Evolutionary conservation across 2,113 vertebrate genomes (phyloP).

Genomic region (Cyphotilapia sp.): DNA sequence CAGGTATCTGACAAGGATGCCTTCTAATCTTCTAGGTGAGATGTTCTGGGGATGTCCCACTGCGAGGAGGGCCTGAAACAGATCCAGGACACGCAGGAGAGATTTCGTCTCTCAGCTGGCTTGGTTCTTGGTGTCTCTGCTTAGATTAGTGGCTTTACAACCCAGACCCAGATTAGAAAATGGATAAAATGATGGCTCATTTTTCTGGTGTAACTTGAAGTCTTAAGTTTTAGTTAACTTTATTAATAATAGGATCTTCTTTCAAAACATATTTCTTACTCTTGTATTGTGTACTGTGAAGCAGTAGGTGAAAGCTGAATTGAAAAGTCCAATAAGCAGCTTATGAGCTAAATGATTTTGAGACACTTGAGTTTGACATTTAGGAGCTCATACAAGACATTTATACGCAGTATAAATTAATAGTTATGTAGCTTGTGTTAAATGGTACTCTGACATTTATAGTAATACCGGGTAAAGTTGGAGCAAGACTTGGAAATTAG

Average conservation of each 20-base stretch:
- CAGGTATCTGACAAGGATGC: background rate
- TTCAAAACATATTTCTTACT: background rate
- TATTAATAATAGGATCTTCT: background rate
- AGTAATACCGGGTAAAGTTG: background rate
- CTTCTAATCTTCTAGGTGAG: background rate
- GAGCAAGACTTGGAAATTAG: background rate
- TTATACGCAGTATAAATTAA: conserved; percentile 6
- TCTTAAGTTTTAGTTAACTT: background rate
- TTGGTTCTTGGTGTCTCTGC: background rate
- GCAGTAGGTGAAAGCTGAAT: background rate
- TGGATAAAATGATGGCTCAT: background rate
- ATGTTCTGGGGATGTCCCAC: background rate
- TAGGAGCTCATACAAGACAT: conserved; percentile 12
- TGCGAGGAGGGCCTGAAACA: background rate
- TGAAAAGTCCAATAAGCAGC: conserved; percentile 8
- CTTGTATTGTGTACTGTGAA: background rate
- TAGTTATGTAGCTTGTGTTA: conserved; percentile 10
- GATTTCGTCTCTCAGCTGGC: background rate
- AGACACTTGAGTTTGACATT: conserved; percentile 44
- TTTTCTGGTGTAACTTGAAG: background rate
- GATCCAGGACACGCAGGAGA: background rate
- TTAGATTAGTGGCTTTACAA: background rate
- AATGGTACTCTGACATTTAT: conserved; percentile 25
- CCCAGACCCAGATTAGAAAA: background rate
- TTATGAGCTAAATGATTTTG: conserved; percentile 26